Base-by-base conservation (phyloP, 1,140 invertebrate genomes). In the Brachionus manjavacas region DNA sequence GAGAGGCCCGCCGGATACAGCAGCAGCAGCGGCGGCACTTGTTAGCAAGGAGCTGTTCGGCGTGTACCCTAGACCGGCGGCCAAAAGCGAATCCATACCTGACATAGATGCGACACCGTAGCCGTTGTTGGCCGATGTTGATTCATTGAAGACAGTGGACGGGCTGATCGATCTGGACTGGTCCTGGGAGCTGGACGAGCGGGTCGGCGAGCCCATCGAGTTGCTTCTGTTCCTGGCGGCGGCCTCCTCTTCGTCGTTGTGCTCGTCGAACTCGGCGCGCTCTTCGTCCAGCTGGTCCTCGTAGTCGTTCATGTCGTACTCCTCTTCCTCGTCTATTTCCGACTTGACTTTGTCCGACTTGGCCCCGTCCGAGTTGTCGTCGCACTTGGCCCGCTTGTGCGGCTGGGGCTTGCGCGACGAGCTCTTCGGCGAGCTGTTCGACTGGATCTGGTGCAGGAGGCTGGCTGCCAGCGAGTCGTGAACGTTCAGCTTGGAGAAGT, bases 11-110 rank as follows among this genome's bases (percentile, higher is more conserved):
- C 16, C n/a, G 60, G 79, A 55, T 14, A 14, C 39, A 68, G 31
- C 49, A 76, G 43, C 72, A 76, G 72, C 72, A 49, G 72, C 72
- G 20, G 72, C 72, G 25, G 72, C 72, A 76, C 72, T 76, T 49
- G 72, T 49, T 28, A 76, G n/a, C 31, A 76, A 76, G 20, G 49
- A 41, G 41, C 52, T 46, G 25, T 60, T 81, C 3, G 79, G 79
- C 28, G 49, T 39, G 39, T 28, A 68, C 28, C 41, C 41, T 35
- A 81, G 79, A 68, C 79, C 79, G 41, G 79, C 79, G 20, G 81
- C 60, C 35, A 72, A 16, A 31, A 84, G 64, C n/a, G 80, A 83
- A 31, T 83, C 60, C 39, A 83, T 83, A 28, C 66, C 81, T 16
- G 39, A 14, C 20, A 16, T 16, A 49, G 43, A 46, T 3, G n/a